Evolutionary conservation across 2,888 invertebrate genomes (phyloP).

Genomic region (Halictus quadricinctus): DNA sequence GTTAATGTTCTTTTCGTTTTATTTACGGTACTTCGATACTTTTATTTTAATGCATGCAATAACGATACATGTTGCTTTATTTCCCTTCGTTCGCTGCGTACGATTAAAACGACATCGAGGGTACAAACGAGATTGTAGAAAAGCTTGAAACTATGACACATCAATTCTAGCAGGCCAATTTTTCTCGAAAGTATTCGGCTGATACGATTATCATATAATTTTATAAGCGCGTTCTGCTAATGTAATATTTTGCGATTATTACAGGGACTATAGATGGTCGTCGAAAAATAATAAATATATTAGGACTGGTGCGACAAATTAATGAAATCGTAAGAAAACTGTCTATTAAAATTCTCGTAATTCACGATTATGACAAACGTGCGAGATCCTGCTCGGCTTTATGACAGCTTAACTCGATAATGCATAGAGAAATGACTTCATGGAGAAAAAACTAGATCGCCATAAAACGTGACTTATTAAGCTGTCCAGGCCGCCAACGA

Average conservation of each 20-base stretch:
- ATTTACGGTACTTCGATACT: neutral
- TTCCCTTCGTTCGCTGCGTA: neutral
- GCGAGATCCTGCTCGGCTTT: neutral
- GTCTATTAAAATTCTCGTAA: neutral
- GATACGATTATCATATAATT: neutral
- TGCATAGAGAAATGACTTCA: conserved; percentile 2
- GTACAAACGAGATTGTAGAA: neutral
- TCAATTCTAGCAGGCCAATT: neutral
- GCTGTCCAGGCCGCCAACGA: conserved; percentile 2
- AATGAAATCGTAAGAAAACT: no score
- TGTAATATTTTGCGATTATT: neutral
- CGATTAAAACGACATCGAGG: neutral
- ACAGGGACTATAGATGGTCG: neutral
- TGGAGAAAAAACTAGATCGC: neutral
- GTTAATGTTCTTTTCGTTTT: neutral
- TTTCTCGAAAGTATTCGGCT: neutral
- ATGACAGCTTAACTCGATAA: neutral
- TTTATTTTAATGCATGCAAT: neutral
- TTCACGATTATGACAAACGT: neutral
- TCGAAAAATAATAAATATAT: neutral
- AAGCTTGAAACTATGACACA: neutral
- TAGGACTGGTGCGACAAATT: neutral
- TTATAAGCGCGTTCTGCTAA: neutral
- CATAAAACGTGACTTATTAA: conserved; percentile 8
- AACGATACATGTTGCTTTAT: neutral